Evolutionary conservation across 2,797 vertebrate species (phyloP), one percentile per base, ranked within the genome.

Genomic region (Sphenopsis melanotis): DNA sequence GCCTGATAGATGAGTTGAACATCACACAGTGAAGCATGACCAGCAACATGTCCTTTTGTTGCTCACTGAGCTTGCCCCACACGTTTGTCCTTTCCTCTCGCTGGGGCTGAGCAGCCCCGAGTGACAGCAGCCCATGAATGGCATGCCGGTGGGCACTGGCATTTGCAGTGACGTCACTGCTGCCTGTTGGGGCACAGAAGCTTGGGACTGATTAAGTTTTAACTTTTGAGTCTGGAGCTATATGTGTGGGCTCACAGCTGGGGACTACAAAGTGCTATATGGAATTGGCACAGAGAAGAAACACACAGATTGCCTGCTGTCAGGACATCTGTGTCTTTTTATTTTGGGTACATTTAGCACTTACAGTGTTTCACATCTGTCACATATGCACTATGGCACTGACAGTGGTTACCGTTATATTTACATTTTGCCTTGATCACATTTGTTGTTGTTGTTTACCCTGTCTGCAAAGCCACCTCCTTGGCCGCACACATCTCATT

Each of bases 291-390:
- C 83, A 88, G 77, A 95, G 95, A 90, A 97, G 91, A 97, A 97
- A 95, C 95, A 95, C 94, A 95, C 93, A 96, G 96, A 97, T 97
- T 93, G 92, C 96, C 95, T 95, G 91, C 96, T 96, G 95, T 97
- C 95, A 96, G 90, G 94, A 97, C 97, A 97, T 97, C 96, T 97
- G 97, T 95, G 95, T 96, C 94, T 91, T 94, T 97, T 96, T 97
- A 97, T 94, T 97, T 96, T 95, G 96, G 95, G 95, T 97, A 97
- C 93, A 97, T 97, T 97, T 97, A 97, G 96, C 95, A 95, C 96
- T 97, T 95, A 90, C 0, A 97, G 93, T 83, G 92, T 94, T 97
- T 95, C 96, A 95, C 92, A 97, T 96, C 93, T 96, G 91, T 96
- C 96, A 89, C 95, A 96, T 96, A 93, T 87, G 92, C 90, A 95